These are phyloP conservation scores for Rhinophrynus dorsalis DNA, from an alignment of 2,797 vertebrate genomes.

Conservation along the genomic window DNA sequence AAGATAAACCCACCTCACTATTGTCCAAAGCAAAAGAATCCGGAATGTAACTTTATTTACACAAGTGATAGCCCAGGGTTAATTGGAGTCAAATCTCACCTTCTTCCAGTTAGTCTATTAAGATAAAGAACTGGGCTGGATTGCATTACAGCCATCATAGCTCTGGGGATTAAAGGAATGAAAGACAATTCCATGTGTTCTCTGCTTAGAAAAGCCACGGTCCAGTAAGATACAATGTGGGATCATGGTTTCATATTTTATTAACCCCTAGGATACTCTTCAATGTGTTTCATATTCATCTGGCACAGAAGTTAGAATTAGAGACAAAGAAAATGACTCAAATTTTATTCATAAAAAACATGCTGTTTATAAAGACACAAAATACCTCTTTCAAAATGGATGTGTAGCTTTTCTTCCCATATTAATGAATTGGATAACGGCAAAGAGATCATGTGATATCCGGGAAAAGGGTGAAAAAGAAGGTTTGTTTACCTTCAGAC, in stretches of 20 bases:
- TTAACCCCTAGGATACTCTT: too few species aligned
- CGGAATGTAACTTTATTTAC: constrained; percentile 23
- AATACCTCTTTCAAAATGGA: too few species aligned
- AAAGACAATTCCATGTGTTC: constrained; percentile 19
- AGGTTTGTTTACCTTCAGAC: too few species aligned
- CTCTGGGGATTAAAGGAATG: neutral
- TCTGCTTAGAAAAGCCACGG: neutral
- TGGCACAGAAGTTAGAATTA: too few species aligned
- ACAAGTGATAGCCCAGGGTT: constrained; percentile 16
- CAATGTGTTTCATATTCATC: too few species aligned
- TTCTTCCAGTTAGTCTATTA: constrained; percentile 20
- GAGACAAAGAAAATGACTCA: too few species aligned
- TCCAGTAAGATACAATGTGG: constrained; percentile 23
- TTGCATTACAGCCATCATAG: constrained; percentile 1
- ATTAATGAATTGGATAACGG: too few species aligned
- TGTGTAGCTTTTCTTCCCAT: too few species aligned
- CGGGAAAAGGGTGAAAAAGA: too few species aligned
- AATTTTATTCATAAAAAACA: too few species aligned
- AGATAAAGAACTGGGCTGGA: neutral
- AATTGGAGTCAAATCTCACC: neutral
- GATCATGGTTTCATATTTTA: neutral
- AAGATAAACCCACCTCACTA: neutral
- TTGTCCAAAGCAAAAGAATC: constrained; percentile 13
- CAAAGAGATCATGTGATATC: too few species aligned
- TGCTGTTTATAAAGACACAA: too few species aligned